phyloP scores from a whole-genome alignment of 2,113 vertebrate species.

The Zosterops hypoxanthus region DNA sequence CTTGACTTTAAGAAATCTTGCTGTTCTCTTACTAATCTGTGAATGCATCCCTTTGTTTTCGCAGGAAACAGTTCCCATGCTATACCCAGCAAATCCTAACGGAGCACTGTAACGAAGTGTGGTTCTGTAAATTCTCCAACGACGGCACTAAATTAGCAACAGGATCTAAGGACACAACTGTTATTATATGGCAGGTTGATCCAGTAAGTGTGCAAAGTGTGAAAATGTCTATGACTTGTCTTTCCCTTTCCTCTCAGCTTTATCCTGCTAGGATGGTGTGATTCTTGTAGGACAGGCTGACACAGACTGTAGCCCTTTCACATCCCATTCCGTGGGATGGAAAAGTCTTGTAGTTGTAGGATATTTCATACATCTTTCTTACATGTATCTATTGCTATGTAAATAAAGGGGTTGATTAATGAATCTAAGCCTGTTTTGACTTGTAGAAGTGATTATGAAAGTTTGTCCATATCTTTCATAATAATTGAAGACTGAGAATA shows the following conservation, averaged over 20 bases:
- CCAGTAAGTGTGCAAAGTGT: conserved; percentile 78
- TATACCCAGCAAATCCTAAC: conserved; percentile 97
- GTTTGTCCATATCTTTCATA: background rate
- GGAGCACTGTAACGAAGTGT: conserved; percentile 98
- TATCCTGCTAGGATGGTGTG: background rate
- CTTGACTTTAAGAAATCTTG: background rate
- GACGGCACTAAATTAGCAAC: conserved; percentile 97
- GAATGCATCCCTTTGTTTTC: conserved; percentile 21
- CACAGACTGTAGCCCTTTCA: background rate
- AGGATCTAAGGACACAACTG: conserved; percentile 96
- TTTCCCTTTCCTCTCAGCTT: background rate
- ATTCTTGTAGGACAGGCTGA: background rate
- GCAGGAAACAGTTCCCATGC: conserved; percentile 96
- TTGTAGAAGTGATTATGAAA: background rate
- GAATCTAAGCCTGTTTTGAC: background rate
- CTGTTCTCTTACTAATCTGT: background rate
- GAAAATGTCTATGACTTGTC: background rate
- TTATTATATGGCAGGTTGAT: conserved; percentile 97
- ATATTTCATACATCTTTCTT: background rate
- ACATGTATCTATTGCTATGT: background rate
- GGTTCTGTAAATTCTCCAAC: conserved; percentile 99
- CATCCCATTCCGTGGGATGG: background rate
- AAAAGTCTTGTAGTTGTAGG: background rate
- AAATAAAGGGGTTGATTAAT: background rate
- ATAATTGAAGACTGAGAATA: background rate